Percentiles rank a stretch among this genome's conserved stretches.
Evolutionary conservation across 2,888 invertebrate genomes (phyloP).

Genomic region (Caenorhabditis imperialis): DNA sequence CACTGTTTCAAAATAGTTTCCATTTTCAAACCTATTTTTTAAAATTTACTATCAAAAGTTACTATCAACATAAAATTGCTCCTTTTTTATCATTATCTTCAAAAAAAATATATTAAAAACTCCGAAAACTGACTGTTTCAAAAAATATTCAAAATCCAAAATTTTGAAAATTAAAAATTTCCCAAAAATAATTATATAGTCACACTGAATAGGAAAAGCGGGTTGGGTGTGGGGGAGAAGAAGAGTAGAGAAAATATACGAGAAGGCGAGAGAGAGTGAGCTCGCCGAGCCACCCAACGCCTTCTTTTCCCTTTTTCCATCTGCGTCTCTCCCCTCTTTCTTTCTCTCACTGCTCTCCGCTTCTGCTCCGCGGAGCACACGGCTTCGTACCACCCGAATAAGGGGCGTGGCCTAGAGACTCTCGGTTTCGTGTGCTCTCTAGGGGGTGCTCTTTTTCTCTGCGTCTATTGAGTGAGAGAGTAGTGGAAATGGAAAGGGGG

Average conservation of each 20-base stretch:
- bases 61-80: too few relatives aligned
- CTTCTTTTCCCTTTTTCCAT: slow-evolving; percentile 20
- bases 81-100: too few relatives aligned
- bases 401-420: slow-evolving; percentile 16
- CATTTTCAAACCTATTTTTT: too few relatives aligned
- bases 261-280: slow-evolving; percentile 5
- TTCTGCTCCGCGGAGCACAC: too few relatives aligned
- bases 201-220: slow-evolving; percentile 2
- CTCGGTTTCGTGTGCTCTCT: too few relatives aligned
- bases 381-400: slow-evolving; percentile 43
- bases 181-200: too few relatives aligned
- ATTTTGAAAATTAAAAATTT: background rate
- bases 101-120: background rate
- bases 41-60: too few relatives aligned
- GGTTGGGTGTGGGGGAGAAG: background rate
- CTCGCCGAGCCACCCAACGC: slow-evolving; percentile 19
- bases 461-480: too few relatives aligned
- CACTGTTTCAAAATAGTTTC: too few relatives aligned
- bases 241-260: background rate
- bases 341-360: slow-evolving; percentile 6
- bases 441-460: too few relatives aligned
- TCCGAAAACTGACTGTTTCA: background rate
- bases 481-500: too few relatives aligned
- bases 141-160: background rate
- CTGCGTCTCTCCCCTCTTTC: slow-evolving; percentile 28